These are phyloP conservation scores for Carpatolechia fugitivella DNA, from an alignment of 2,888 invertebrate species.

Conservation along the genomic window DNA sequence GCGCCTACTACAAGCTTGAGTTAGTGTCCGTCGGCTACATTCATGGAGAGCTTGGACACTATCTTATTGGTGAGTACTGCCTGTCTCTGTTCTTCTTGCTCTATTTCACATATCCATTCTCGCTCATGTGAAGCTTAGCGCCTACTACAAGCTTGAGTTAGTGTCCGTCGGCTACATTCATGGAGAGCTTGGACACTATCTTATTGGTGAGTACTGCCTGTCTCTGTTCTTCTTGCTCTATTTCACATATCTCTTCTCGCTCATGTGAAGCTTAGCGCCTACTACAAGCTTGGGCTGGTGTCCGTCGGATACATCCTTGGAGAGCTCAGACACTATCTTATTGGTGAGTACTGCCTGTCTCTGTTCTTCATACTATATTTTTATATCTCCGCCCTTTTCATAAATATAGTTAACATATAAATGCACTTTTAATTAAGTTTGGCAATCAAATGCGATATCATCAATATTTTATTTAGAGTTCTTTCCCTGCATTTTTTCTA, in stretches of 20 bases:
- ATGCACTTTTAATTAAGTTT: too few relatives aligned
- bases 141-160: constrained; percentile 43
- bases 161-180: constrained; percentile 91
- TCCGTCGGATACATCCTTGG: constrained; percentile 92
- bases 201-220: constrained; percentile 83
- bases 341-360: constrained; percentile 80
- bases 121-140: background rate
- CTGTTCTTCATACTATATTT: too few relatives aligned
- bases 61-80: constrained; percentile 85
- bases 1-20: background rate
- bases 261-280: background rate
- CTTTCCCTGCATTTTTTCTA: too few relatives aligned
- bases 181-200: constrained; percentile 92
- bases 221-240: background rate
- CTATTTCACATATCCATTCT: background rate
- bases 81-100: constrained; percentile 16
- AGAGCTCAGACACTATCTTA: constrained; percentile 92
- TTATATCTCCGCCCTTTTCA: too few relatives aligned
- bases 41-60: constrained; percentile 92
- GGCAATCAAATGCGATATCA: too few relatives aligned
- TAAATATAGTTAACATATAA: too few relatives aligned
- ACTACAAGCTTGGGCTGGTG: too few relatives aligned
- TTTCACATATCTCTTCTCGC: too few relatives aligned
- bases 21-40: constrained; percentile 91
- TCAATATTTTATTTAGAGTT: too few relatives aligned